These are phyloP conservation scores for Corythornis cristatus DNA, from an alignment of 2,113 vertebrate genomes.

Conservation along the genomic window DNA sequence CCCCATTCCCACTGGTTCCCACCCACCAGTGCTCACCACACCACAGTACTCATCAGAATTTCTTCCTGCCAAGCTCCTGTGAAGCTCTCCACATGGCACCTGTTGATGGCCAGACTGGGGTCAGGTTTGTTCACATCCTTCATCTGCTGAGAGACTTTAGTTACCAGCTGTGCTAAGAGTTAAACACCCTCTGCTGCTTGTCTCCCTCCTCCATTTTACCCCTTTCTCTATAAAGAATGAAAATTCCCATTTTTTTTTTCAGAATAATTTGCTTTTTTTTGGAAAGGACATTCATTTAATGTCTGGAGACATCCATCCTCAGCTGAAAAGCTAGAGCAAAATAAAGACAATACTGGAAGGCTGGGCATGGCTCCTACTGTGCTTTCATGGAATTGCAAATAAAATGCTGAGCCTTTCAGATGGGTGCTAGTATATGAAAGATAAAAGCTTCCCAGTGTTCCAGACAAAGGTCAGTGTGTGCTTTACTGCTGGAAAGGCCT, in stretches of 20 bases:
- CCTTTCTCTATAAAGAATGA: neutral
- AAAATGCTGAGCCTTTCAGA: conserved; percentile 48
- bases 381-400: conserved; percentile 53
- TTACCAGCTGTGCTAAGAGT: neutral
- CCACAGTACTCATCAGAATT: neutral
- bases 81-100: neutral
- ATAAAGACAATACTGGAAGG: conserved; percentile 22
- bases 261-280: neutral
- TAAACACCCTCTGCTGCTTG: neutral
- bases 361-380: conserved; percentile 36
- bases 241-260: too few relatives aligned
- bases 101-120: neutral
- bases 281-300: neutral
- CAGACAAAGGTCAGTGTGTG: conserved; percentile 46
- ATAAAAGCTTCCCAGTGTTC: conserved; percentile 47
- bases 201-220: neutral
- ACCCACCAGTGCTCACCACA: neutral
- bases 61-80: neutral
- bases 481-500: conserved; percentile 38
- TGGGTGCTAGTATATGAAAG: conserved; percentile 26
- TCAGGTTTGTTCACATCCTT: neutral
- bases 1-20: neutral
- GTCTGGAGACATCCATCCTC: neutral
- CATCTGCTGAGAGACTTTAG: neutral
- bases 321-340: neutral